Evolutionary conservation across 2,888 invertebrate species (phyloP).

Genomic region (Tiliacea citrago): DNA sequence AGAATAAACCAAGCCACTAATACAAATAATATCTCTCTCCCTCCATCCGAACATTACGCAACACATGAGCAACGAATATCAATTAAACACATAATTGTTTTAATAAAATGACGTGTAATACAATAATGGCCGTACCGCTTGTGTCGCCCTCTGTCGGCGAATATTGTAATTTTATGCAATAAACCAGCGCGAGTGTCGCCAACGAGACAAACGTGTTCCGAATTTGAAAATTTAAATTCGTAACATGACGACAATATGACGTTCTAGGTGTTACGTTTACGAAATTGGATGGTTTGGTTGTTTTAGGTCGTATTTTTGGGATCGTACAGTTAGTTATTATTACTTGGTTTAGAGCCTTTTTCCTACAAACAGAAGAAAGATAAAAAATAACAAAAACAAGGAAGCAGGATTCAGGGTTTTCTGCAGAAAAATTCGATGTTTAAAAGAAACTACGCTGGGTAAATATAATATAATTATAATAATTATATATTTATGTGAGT

Average conservation of each 20-base stretch:
- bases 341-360: not conserved
- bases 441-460: not conserved
- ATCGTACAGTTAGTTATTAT: not conserved
- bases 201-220: slow-evolving; percentile 81
- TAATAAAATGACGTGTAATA: slow-evolving; percentile 61
- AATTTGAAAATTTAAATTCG: slow-evolving; percentile 83
- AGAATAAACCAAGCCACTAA: not conserved
- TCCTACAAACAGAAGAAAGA: not conserved
- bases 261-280: slow-evolving; percentile 40
- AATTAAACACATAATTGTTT: slow-evolving; percentile 64
- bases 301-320: slow-evolving; percentile 5
- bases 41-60: not conserved
- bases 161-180: slow-evolving; percentile 88
- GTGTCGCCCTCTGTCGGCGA: slow-evolving; percentile 58
- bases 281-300: slow-evolving; percentile 32
- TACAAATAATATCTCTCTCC: not conserved
- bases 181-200: slow-evolving; percentile 75
- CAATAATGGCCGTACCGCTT: slow-evolving; percentile 47
- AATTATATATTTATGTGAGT: no score
- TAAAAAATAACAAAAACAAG: not conserved
- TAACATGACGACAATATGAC: slow-evolving; percentile 66
- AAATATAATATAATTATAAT: no score
- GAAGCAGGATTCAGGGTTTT: not conserved
- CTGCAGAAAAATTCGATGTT: no score
- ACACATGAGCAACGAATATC: slow-evolving; percentile 42